Conservation (phyloP, 1,140 invertebrate species). For the Cyclina sinensis region DNA sequence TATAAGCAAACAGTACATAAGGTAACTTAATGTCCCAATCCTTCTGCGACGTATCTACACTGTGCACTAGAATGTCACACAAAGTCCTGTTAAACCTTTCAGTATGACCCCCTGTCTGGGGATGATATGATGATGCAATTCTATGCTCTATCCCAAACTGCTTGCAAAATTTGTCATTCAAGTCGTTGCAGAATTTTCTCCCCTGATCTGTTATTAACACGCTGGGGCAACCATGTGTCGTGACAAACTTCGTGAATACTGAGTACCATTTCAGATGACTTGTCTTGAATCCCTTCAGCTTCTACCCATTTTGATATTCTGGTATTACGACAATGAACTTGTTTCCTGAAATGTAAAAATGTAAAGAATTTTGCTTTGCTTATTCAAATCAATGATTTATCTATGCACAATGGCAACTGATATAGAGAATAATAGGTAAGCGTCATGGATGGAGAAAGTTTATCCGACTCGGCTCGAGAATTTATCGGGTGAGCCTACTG, state of each 20-base stretch:
- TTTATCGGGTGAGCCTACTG: too few species aligned
- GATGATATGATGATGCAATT: constrained; percentile 71
- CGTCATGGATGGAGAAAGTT: too few species aligned
- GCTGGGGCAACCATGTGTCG: constrained; percentile 32
- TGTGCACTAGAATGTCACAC: constrained; percentile 44
- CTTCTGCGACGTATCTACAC: constrained; percentile 38
- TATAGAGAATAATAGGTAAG: too few species aligned
- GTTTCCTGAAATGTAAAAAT: constrained; percentile 11
- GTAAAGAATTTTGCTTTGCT: not conserved
- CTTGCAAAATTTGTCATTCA: constrained; percentile 63
- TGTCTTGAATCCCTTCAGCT: constrained; percentile 17
- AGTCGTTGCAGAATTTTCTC: constrained; percentile 48
- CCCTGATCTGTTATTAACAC: constrained; percentile 43
- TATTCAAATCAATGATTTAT: not conserved
- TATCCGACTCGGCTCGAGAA: too few species aligned
- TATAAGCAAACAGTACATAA: constrained; percentile 57
- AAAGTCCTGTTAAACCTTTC: constrained; percentile 75
- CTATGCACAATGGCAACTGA: constrained; percentile 1
- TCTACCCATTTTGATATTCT: constrained; percentile 49
- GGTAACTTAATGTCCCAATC: too few species aligned
- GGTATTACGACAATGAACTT: constrained; percentile 24
- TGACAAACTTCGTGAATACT: constrained; percentile 26
- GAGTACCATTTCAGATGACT: not conserved
- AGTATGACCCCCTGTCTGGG: constrained; percentile 67
- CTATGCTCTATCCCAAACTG: constrained; percentile 63